Evolutionary conservation across 2,888 invertebrate genomes (phyloP).

Genomic region (Polyploca ridens): DNA sequence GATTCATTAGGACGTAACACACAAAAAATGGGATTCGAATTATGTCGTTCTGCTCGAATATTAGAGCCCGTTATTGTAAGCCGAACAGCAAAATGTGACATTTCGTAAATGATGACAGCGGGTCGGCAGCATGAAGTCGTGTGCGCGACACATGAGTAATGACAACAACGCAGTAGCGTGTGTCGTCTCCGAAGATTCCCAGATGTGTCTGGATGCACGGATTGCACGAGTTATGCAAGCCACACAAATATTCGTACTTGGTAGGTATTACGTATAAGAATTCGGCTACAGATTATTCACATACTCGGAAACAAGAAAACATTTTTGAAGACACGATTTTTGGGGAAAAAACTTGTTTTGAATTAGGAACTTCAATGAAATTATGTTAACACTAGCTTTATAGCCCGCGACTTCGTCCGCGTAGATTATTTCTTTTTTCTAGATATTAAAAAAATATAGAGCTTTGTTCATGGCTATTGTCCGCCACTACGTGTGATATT

Average conservation of each 20-base stretch:
- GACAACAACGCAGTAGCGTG: conserved; percentile 77
- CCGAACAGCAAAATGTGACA: conserved; percentile 53
- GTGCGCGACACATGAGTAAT: conserved; percentile 82
- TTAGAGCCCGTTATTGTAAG: conserved; percentile 61
- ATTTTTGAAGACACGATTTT: not conserved
- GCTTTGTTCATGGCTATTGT: no score
- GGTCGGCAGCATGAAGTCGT: conserved; percentile 70
- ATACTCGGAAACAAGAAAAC: conserved; percentile 30
- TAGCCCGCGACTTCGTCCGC: no score
- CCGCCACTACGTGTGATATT: no score
- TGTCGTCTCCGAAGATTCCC: conserved; percentile 72
- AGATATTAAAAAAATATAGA: no score
- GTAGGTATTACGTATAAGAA: conserved; percentile 49
- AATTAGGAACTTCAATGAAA: no score
- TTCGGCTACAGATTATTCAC: conserved; percentile 38
- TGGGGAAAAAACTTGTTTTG: no score
- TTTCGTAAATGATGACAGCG: conserved; percentile 57
- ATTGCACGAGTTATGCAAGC: conserved; percentile 72
- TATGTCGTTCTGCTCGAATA: conserved; percentile 42
- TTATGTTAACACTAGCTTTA: no score
- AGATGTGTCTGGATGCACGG: conserved; percentile 72
- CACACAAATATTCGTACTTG: conserved; percentile 53
- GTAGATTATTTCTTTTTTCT: no score
- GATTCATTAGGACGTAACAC: conserved; percentile 49
- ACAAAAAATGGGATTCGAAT: conserved; percentile 37